Percentiles rank a stretch among this genome's conserved stretches.
Conservation (phyloP, 2,888 invertebrate species). For the Thelaira solivaga region DNA sequence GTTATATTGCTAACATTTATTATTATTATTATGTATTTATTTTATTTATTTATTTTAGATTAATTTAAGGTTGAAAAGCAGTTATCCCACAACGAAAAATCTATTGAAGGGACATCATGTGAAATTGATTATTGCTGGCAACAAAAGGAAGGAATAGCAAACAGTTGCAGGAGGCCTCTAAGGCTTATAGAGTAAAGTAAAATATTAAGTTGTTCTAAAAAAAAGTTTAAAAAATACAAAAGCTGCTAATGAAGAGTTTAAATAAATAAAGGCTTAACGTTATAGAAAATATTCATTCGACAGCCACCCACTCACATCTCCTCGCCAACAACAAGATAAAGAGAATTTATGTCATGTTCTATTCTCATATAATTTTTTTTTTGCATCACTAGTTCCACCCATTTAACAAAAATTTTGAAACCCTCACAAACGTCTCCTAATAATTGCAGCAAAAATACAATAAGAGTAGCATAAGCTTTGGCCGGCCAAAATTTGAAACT, state of each 20-base stretch:
- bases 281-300: slow-evolving; percentile 42
- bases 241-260: slow-evolving; percentile 1
- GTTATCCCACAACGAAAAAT: slow-evolving; percentile 43
- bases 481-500: slow-evolving; percentile 48
- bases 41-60: slow-evolving; percentile 32
- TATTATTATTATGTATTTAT: no score
- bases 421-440: neutral
- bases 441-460: slow-evolving; percentile 9
- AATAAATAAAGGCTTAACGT: slow-evolving; percentile 16
- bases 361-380: neutral
- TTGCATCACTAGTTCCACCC: neutral
- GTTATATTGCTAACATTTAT: no score
- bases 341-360: neutral
- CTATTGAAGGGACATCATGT: neutral
- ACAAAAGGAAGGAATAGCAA: slow-evolving; percentile 7
- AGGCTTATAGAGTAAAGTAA: slow-evolving; percentile 31
- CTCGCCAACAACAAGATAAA: slow-evolving; percentile 27
- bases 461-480: slow-evolving; percentile 29
- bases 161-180: slow-evolving; percentile 19
- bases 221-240: slow-evolving; percentile 12
- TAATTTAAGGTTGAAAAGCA: slow-evolving; percentile 38
- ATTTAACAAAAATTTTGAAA: neutral
- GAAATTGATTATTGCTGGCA: slow-evolving; percentile 22
- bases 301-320: slow-evolving; percentile 21
- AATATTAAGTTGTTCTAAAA: slow-evolving; percentile 25